A percentile compares a stretch with the other conserved stretches of the same genome.
Evolutionary conservation across 2,113 vertebrate species (phyloP).

Genomic region (Campylomormyrus numenius): DNA sequence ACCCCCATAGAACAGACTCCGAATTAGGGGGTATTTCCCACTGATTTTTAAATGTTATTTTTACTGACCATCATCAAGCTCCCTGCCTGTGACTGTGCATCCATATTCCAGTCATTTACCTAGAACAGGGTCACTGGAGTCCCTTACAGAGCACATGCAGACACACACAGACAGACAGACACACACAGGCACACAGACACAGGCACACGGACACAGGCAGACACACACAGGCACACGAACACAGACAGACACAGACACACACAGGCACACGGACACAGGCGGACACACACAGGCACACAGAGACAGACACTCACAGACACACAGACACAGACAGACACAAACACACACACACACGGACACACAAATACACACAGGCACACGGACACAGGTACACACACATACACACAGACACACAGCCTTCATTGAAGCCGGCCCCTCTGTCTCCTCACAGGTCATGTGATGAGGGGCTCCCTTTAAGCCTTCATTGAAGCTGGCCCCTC

Average conservation of each 20-base stretch:
- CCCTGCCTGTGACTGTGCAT: not conserved
- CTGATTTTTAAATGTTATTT: not conserved
- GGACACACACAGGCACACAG: too few species aligned
- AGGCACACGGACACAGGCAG: not conserved
- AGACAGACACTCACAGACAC: too few species aligned
- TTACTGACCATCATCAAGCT: not conserved
- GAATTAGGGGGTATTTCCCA: not conserved
- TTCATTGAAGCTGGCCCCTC: too few species aligned
- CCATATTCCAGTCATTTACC: not conserved
- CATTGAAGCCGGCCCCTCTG: too few species aligned
- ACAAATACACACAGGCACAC: too few species aligned
- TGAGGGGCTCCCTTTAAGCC: too few species aligned
- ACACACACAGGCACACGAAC: not conserved
- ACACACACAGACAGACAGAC: not conserved
- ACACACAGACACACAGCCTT: too few species aligned
- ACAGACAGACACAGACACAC: too few species aligned
- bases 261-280: too few species aligned
- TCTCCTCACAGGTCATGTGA: not conserved
- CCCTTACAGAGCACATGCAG: not conserved
- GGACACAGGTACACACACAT: too few species aligned
- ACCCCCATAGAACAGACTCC: not conserved
- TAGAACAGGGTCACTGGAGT: not conserved
- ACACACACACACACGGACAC: too few species aligned
- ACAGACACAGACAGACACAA: too few species aligned
- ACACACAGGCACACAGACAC: not conserved